Evolutionary conservation across 2,888 invertebrate species (phyloP).

Genomic region (Alviniconcha strummeri): DNA sequence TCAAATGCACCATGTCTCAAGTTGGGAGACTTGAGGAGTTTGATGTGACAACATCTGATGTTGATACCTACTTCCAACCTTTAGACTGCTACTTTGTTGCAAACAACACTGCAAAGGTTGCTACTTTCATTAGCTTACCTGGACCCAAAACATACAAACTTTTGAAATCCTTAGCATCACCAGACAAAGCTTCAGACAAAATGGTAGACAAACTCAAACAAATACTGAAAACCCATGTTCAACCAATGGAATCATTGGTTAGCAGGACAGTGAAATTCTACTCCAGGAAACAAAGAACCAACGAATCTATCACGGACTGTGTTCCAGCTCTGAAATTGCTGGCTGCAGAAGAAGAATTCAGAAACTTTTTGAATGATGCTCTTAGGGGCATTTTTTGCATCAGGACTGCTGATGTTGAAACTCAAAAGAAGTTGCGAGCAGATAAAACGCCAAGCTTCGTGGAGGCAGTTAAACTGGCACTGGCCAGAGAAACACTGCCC

Average conservation of each 20-base stretch:
- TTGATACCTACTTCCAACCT: background rate
- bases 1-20: background rate
- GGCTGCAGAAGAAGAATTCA: background rate
- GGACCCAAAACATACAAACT: background rate
- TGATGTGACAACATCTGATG: background rate
- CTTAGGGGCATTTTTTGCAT: background rate
- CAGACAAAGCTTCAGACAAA: background rate
- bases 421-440: background rate
- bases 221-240: background rate
- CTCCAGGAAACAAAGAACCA: background rate
- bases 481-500: background rate
- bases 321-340: background rate
- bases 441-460: background rate
- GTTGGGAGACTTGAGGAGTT: background rate
- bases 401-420: background rate
- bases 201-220: background rate
- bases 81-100: background rate
- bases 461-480: background rate
- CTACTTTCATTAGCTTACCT: conserved; percentile 13
- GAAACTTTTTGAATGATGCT: background rate
- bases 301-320: background rate
- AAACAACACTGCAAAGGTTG: background rate
- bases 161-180: too few relatives aligned
- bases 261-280: conserved; percentile 7
- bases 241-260: background rate